Evolutionary conservation across 2,888 invertebrate genomes (phyloP), one percentile per base, ranked within the genome.

Genomic region (Cyclophora punctaria): DNA sequence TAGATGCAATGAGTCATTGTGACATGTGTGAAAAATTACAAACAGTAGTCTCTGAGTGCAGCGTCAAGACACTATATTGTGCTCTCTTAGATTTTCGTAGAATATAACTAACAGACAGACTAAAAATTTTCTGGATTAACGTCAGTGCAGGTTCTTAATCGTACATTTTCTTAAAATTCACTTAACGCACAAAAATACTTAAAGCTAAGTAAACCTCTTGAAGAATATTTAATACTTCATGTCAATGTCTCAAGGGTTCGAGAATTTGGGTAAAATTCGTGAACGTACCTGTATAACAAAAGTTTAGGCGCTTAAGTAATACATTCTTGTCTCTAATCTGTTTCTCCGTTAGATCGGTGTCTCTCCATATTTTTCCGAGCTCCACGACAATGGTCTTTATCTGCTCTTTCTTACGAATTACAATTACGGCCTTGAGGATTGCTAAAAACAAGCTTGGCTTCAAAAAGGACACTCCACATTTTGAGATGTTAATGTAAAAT

Each of bases 321-420:
- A 55, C 53, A 57, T 64, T 64, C 58, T 75, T 76, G 58, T 63
- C 69, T 45, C 45, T 62, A 51, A 66, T 63, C 61, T 77, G 73
- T 45, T 53, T 52, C 48, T 64, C 58, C 41, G 64, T 64, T 37
- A 71, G 62, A 45, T 60, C 53, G 20, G 52, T 42, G 7, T 35
- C 61, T 44, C 58, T 57, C 73, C 69, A 72, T 41, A 64, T 51
- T 4, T 45, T 5, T 0, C 70, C 71, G 3, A 74, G 59, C 6
- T 65, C 49, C 2, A 60, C 46, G 3, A 71, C 57, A 47, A 71
- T 49, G 34, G 48, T 41, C 51, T 48, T 62, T 66, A 69, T 63
- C 34, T 64, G 49, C 20, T 62, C 53, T 34, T 55, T 59, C 4
- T 63, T 63, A 55, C 45, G 50, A 7, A 52, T 5, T 34, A 72